Evolutionary conservation across 2,113 vertebrate genomes (phyloP).

Genomic region (Noctilio leporinus): DNA sequence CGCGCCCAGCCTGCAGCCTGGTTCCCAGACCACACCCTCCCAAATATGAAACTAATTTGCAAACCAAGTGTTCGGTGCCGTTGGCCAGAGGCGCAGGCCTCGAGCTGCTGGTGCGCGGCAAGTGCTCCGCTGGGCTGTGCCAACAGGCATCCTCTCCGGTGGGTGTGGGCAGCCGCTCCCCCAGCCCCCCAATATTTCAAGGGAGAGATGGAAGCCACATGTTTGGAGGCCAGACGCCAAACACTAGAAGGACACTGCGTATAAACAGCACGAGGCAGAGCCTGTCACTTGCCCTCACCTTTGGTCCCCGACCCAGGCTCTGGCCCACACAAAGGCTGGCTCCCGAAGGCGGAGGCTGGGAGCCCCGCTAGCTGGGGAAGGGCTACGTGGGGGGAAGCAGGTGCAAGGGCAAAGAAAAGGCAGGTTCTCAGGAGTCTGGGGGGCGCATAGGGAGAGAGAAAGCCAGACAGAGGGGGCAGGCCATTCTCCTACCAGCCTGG

Average conservation of each 20-base stretch:
- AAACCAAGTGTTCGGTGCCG: constrained; percentile 32
- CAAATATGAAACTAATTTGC: constrained; percentile 49
- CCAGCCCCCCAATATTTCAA: constrained; percentile 26
- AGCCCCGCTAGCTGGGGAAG: rapidly evolving
- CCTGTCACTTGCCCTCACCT: constrained; percentile 20
- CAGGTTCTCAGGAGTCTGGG: constrained; percentile 50
- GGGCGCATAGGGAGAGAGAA: neutral
- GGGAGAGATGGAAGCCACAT: constrained; percentile 69
- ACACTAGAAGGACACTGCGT: neutral
- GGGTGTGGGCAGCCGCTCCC: neutral
- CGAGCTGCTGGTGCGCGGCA: neutral
- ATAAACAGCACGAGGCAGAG: neutral
- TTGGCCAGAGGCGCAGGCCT: constrained; percentile 16
- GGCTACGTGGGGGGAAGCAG: constrained; percentile 66
- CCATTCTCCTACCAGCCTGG: neutral
- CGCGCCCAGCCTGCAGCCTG: neutral
- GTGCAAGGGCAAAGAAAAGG: constrained; percentile 61
- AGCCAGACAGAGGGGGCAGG: neutral
- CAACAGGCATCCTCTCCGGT: neutral
- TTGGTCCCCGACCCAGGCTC: neutral
- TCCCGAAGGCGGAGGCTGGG: rapidly evolving
- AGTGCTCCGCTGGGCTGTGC: neutral
- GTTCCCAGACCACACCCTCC: constrained; percentile 43
- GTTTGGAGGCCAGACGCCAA: constrained; percentile 40
- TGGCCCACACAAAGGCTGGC: neutral